These are phyloP conservation scores for Listrodromus nycthemerus DNA, from an alignment of 2,888 invertebrate species.

Conservation along the genomic window DNA sequence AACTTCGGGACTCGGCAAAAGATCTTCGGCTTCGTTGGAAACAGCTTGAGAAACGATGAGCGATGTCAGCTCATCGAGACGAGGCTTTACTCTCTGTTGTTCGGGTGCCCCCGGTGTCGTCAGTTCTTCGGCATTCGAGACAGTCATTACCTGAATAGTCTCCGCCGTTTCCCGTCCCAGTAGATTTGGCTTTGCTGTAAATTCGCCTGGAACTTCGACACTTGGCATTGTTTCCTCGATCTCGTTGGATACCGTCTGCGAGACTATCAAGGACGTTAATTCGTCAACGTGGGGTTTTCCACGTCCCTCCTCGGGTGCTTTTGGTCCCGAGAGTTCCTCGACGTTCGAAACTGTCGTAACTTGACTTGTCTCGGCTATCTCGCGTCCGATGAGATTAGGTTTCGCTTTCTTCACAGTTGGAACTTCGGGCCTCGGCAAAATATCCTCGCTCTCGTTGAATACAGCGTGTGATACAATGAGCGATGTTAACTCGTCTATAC, in stretches of 20 bases:
- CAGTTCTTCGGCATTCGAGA: conserved; percentile 71
- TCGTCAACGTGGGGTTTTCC: conserved; percentile 74
- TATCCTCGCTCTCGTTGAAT: conserved; percentile 72
- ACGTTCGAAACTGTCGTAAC: conserved; percentile 69
- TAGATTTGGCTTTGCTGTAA: conserved; percentile 71
- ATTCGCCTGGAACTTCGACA: conserved; percentile 63
- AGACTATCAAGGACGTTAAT: conserved; percentile 74
- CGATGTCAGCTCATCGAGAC: conserved; percentile 75
- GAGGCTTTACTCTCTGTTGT: conserved; percentile 75
- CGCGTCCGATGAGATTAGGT: conserved; percentile 74
- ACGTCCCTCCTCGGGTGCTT: conserved; percentile 70
- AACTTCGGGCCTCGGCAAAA: conserved; percentile 63
- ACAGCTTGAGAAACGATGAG: conserved; percentile 75
- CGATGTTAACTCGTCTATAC: conserved; percentile 69
- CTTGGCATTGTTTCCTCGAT: conserved; percentile 69
- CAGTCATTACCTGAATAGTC: conserved; percentile 78
- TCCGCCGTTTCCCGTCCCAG: conserved; percentile 79
- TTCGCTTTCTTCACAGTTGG: conserved; percentile 70
- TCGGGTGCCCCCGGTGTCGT: conserved; percentile 66
- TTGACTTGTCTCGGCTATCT: conserved; percentile 81
- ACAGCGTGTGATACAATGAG: conserved; percentile 73
- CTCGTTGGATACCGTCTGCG: conserved; percentile 73
- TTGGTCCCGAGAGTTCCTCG: conserved; percentile 75
- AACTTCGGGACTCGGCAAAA: conserved; percentile 73
- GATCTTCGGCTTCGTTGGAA: conserved; percentile 71